Evolutionary conservation across 2,113 vertebrate genomes (phyloP), one percentile per base, ranked within the genome.

Genomic region (Protobothrops mucrosquamatus): DNA sequence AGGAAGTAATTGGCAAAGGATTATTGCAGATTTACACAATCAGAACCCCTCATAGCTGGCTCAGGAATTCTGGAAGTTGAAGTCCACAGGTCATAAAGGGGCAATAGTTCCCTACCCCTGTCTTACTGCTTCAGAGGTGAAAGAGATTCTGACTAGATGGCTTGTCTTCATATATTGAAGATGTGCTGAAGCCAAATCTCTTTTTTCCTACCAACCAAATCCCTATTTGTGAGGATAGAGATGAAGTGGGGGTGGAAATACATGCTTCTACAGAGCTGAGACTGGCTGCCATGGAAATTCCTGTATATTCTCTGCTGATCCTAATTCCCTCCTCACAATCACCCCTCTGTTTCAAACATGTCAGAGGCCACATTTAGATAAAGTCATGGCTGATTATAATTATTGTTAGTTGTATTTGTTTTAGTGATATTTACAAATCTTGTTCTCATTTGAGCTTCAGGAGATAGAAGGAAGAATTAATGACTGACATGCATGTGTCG

Each of bases 111-210:
- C 69, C 61, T n/a, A 69, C 4, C 29, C 64, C 74, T 55, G 43
- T 14, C 34, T 39, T 92, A 87, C 29, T 54, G 46, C 88, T 81
- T 55, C 87, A 46, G 34, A 89, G 43, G 39, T 85, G 15, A 89
- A 89, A 92, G 39, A 57, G 20, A 85, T 39, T 89, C 18, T 69
- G 54, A 85, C 55, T 39, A 22, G 43, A 69, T 59, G 43, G 23
- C n/a, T 92, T 34, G 54, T 34, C 2, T 39, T 81, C 69, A 43
- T 95, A 94, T 86, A 91, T 34, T 86, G 93, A 95, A 69, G 61
- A n/a, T 69, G 95, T 92, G 94, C 94, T 96, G 95, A 97, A 95
- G 95, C 59, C 94, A 94, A 91, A 6, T 94, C 89, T 54, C 91
- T 54, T 85, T 43, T 92, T 93, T 15, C 12, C 51, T 91, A 56